These are phyloP conservation scores for Pedionomus torquatus DNA, from an alignment of 2,113 vertebrate genomes.

Conservation along the genomic window DNA sequence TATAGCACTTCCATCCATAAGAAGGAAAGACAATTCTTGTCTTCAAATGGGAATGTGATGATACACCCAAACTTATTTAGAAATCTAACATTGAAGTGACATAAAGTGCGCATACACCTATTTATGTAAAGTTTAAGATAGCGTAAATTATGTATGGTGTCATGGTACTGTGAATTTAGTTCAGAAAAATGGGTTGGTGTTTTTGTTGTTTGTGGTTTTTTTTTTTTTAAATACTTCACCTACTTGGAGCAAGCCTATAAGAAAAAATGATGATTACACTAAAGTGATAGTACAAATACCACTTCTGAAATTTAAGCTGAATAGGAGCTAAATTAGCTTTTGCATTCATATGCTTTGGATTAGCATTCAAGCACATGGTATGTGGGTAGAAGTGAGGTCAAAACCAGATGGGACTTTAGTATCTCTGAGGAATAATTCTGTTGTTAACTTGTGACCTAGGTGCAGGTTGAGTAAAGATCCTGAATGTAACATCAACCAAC, in stretches of 20 bases:
- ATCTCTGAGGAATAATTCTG: background rate
- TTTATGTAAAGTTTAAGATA: background rate
- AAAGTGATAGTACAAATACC: background rate
- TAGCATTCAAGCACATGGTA: background rate
- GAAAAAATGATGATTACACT: background rate
- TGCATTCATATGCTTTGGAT: background rate
- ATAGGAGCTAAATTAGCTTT: background rate
- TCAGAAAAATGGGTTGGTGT: background rate
- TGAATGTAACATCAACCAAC: background rate
- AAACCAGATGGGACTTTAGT: background rate
- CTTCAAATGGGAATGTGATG: background rate
- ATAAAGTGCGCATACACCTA: fast-evolving
- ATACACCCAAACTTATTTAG: background rate
- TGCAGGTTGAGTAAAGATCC: background rate
- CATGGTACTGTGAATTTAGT: background rate
- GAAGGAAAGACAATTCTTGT: background rate
- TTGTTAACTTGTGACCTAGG: background rate
- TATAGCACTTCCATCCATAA: background rate
- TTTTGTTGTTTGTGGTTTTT: background rate
- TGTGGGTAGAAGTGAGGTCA: background rate
- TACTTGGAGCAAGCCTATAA: background rate
- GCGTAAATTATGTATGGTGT: background rate
- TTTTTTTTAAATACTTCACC: background rate
- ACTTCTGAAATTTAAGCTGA: background rate
- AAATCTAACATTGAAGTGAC: background rate